Conservation (phyloP, 2,797 vertebrate genomes). For the Lithobates sylvaticus region DNA sequence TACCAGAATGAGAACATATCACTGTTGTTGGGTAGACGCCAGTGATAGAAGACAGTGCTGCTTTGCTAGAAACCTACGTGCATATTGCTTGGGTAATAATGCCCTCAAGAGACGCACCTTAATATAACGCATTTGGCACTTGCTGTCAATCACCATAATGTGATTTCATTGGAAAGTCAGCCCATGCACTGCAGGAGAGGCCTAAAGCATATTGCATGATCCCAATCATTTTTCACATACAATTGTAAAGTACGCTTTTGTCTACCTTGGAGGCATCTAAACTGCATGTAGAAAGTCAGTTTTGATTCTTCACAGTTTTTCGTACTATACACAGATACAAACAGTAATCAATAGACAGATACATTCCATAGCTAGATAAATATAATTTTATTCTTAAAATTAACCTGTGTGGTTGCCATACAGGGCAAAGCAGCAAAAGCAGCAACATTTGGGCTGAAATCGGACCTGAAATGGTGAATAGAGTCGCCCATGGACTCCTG, state of each 20-base stretch:
- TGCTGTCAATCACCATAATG: conserved; percentile 50
- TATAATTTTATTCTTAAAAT: no score
- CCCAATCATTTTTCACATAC: conserved; percentile 29
- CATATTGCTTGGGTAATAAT: conserved; percentile 39
- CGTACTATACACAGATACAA: background rate
- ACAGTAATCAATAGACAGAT: no score
- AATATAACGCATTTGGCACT: conserved; percentile 35
- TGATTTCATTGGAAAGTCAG: conserved; percentile 24
- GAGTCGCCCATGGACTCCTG: no score
- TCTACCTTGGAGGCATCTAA: background rate
- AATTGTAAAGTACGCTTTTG: background rate
- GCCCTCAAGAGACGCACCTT: conserved; percentile 31
- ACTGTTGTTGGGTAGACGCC: background rate
- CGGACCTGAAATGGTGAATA: no score
- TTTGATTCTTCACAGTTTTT: background rate
- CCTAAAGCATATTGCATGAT: conserved; percentile 34
- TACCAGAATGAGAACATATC: background rate
- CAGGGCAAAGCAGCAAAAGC: no score
- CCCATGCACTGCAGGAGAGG: conserved; percentile 11
- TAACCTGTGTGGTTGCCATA: no score
- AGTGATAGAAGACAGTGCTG: background rate
- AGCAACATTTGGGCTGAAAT: no score
- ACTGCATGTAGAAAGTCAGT: background rate
- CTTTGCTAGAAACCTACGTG: background rate
- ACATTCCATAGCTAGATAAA: no score